A percentile compares a stretch with the other conserved stretches of the same genome.
Evolutionary conservation across 2,797 vertebrate species (phyloP).

Genomic region (Philypnodon macrostomus): DNA sequence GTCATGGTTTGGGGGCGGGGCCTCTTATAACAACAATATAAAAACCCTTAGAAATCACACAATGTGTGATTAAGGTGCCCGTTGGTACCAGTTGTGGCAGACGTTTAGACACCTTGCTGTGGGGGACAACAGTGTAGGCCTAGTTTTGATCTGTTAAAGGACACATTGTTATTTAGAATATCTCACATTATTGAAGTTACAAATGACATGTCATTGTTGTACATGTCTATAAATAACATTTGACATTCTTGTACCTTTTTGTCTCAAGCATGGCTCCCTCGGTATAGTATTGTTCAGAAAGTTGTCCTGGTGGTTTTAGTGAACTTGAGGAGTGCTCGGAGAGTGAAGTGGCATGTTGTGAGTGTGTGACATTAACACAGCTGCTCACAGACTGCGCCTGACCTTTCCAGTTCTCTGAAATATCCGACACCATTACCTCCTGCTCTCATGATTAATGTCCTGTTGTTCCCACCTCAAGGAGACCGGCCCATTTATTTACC

Average conservation of each 20-base stretch:
- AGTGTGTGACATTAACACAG: slow-evolving; percentile 37
- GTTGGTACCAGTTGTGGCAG: no score
- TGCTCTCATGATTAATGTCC: slow-evolving; percentile 36
- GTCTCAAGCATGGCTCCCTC: background rate
- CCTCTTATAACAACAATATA: no score
- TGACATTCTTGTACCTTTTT: background rate
- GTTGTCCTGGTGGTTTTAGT: background rate
- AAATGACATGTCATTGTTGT: background rate
- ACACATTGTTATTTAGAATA: background rate
- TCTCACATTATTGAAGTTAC: no score
- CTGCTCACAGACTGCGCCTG: slow-evolving; percentile 25
- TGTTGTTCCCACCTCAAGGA: slow-evolving; percentile 30
- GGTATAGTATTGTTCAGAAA: background rate
- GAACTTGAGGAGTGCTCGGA: background rate
- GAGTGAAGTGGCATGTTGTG: no score
- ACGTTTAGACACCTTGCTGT: no score
- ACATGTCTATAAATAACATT: background rate
- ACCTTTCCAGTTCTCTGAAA: slow-evolving; percentile 34
- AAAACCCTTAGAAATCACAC: no score
- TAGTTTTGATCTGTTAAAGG: background rate
- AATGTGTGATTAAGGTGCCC: no score
- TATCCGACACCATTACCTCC: slow-evolving; percentile 33
- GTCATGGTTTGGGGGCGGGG: no score
- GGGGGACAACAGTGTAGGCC: no score
- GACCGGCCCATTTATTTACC: slow-evolving; percentile 27